Evolutionary conservation across 2,888 invertebrate species (phyloP).

Genomic region (Phasia obesa): DNA sequence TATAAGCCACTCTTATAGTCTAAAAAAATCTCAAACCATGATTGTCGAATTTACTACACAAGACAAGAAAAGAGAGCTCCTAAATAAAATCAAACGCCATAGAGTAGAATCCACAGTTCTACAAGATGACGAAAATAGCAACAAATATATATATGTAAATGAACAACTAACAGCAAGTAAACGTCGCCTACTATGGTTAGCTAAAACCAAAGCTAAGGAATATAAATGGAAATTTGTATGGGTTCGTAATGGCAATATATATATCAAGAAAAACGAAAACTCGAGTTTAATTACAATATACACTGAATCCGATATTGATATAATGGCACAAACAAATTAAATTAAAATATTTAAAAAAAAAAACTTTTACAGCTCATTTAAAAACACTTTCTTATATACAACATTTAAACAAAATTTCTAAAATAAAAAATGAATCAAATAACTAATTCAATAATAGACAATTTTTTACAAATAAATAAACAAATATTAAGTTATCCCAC

Average conservation of each 20-base stretch:
- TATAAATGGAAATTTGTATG: background rate
- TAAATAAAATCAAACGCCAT: too few species aligned
- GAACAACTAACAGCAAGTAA: too few species aligned
- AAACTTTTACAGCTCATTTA: too few species aligned
- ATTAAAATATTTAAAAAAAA: background rate
- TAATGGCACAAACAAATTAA: background rate
- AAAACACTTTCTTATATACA: background rate
- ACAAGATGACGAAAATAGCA: too few species aligned
- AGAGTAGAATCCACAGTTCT: too few species aligned
- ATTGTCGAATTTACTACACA: too few species aligned
- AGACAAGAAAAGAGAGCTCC: too few species aligned
- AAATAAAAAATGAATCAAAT: background rate
- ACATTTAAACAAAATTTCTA: too few species aligned
- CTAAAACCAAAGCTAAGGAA: background rate
- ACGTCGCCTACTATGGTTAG: background rate
- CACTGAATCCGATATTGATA: background rate
- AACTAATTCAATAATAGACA: background rate
- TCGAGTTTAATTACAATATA: background rate
- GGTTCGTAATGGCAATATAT: background rate
- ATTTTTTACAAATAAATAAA: background rate
- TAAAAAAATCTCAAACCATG: too few species aligned
- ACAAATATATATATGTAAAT: too few species aligned
- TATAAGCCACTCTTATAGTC: too few species aligned
- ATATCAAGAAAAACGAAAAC: background rate
- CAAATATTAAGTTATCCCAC: constrained; percentile 5